Conservation (phyloP, 2,113 vertebrate genomes). For the Edolisoma coerulescens region DNA sequence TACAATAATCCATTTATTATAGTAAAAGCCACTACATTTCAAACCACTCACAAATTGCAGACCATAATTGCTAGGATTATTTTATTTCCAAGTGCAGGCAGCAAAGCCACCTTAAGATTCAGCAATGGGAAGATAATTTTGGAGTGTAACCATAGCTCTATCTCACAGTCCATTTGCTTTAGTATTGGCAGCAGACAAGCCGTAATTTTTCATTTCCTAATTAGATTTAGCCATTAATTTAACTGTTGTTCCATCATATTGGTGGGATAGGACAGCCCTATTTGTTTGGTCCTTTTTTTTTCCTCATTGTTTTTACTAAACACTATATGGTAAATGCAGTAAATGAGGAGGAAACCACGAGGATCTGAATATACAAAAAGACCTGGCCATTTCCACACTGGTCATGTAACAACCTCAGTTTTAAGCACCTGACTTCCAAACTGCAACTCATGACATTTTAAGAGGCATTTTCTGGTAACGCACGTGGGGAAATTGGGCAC, state of each 20-base stretch:
- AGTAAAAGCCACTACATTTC: conserved; percentile 80
- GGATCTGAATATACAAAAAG: neutral
- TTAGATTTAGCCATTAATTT: conserved; percentile 78
- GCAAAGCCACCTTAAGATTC: conserved; percentile 67
- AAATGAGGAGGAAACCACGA: neutral
- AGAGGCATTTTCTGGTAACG: neutral
- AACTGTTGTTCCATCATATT: conserved; percentile 66
- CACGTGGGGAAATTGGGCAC: rapidly evolving
- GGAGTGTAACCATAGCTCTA: conserved; percentile 52
- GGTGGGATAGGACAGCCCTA: neutral
- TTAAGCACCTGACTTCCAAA: neutral
- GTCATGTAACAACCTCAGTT: neutral
- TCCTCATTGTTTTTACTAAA: conserved; percentile 14
- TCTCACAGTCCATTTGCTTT: conserved; percentile 74
- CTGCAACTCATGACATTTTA: neutral
- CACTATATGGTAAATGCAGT: neutral
- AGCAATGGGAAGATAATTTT: conserved; percentile 56
- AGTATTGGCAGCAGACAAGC: conserved; percentile 63
- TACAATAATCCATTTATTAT: conserved; percentile 83
- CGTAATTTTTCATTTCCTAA: conserved; percentile 76
- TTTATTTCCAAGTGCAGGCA: conserved; percentile 78
- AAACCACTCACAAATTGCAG: conserved; percentile 81
- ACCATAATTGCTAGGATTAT: conserved; percentile 79
- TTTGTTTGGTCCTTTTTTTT: neutral
- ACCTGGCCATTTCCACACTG: neutral